These are phyloP conservation scores for Rhagoletis zephyria DNA, from an alignment of 1,140 invertebrate species.

Conservation along the genomic window DNA sequence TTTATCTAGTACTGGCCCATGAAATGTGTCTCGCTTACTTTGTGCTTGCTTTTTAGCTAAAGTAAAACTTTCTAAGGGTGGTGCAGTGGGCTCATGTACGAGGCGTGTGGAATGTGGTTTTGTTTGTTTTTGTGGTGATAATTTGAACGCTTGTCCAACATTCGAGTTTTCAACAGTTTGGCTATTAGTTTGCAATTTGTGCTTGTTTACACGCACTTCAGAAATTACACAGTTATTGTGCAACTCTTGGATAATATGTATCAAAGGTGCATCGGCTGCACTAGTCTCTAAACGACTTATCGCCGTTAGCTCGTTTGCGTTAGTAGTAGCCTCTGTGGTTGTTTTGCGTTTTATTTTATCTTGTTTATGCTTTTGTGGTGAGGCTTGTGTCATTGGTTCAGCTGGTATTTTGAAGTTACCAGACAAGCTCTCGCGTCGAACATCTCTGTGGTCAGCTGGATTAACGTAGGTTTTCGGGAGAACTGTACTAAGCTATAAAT, in stretches of 20 bases:
- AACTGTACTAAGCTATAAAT: not conserved
- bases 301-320: conserved; percentile 60
- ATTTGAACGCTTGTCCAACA: not conserved
- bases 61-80: conserved; percentile 6
- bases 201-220: conserved; percentile 67
- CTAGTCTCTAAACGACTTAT: conserved; percentile 64
- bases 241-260: conserved; percentile 70
- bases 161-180: not conserved
- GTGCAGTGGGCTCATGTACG: conserved; percentile 33
- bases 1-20: conserved; percentile 59
- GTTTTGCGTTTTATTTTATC: conserved; percentile 16
- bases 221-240: conserved; percentile 70
- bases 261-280: conserved; percentile 65
- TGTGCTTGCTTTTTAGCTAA: not conserved
- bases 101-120: not conserved
- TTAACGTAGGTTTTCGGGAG: not conserved
- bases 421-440: not conserved
- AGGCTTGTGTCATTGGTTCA: not conserved
- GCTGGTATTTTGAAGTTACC: not conserved
- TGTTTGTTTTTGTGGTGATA: conserved; percentile 6
- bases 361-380: conserved; percentile 34
- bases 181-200: conserved; percentile 60
- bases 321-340: not conserved
- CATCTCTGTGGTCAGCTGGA: not conserved
- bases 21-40: not conserved